Evolutionary conservation across 2,113 vertebrate genomes (phyloP).

Genomic region (Eulacestoma nigropectus): DNA sequence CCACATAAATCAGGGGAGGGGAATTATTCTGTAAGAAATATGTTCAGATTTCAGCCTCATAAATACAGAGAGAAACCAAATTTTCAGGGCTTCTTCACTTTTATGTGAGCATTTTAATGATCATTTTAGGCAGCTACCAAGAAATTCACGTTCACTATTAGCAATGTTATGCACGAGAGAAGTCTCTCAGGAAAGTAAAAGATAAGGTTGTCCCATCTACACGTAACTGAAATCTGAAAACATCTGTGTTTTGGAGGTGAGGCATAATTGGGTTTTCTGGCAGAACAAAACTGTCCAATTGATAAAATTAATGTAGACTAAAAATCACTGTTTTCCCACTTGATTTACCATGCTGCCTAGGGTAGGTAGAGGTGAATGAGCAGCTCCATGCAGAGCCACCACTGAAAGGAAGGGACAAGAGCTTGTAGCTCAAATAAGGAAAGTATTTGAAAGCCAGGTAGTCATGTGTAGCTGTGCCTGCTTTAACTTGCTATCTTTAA

Average conservation of each 20-base stretch:
- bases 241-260: neutral
- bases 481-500: neutral
- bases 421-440: neutral
- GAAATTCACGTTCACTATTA: neutral
- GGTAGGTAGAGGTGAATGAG: neutral
- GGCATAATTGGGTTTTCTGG: neutral
- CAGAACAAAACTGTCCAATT: neutral
- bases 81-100: constrained; percentile 50
- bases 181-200: neutral
- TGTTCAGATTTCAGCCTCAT: constrained; percentile 10
- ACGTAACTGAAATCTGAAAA: neutral
- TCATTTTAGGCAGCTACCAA: neutral
- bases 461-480: neutral
- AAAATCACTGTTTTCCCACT: neutral
- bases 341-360: neutral
- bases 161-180: neutral
- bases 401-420: neutral
- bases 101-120: constrained; percentile 42
- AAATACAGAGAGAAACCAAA: constrained; percentile 50
- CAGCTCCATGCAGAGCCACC: neutral
- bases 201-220: neutral
- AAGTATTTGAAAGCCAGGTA: neutral
- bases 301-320: neutral
- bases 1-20: constrained; percentile 31
- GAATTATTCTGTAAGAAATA: constrained; percentile 41